Percentiles rank a stretch among this genome's conserved stretches.
Evolutionary conservation across 2,113 vertebrate genomes (phyloP).

Genomic region (Phocoena phocoena): DNA sequence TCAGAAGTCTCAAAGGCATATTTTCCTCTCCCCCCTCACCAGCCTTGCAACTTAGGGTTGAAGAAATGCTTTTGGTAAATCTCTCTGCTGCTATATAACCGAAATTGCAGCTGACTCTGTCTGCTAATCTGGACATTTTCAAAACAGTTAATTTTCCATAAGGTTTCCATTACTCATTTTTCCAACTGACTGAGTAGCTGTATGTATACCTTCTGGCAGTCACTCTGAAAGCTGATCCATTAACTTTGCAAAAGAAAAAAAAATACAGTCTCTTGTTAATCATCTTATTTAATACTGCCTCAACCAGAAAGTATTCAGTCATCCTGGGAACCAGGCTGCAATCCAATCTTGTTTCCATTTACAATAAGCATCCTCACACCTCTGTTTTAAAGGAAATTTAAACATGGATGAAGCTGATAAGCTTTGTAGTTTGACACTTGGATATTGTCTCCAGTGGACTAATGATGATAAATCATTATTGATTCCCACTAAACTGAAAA

Average conservation of each 20-base stretch:
- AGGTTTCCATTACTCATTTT: neutral
- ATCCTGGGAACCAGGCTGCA: conserved; percentile 55
- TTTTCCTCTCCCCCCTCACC: rapidly evolving
- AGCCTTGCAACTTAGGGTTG: neutral
- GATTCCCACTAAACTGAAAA: conserved; percentile 15
- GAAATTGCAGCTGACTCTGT: neutral
- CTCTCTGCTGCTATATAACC: neutral
- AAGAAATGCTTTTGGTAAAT: neutral
- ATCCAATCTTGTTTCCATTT: conserved; percentile 53
- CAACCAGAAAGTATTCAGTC: conserved; percentile 38
- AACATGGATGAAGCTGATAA: conserved; percentile 31
- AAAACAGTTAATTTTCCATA: neutral
- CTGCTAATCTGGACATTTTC: neutral
- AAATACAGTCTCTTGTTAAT: neutral
- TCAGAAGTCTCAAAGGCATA: neutral
- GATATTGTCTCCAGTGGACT: neutral
- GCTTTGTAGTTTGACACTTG: conserved; percentile 45
- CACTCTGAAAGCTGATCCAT: conserved; percentile 27
- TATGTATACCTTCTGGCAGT: neutral
- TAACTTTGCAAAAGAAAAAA: neutral
- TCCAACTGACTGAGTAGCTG: neutral
- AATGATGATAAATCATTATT: conserved; percentile 56
- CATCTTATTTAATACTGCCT: conserved; percentile 54
- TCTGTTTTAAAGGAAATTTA: conserved; percentile 67
- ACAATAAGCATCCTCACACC: conserved; percentile 53